Base-by-base conservation (phyloP, 2,113 vertebrate genomes). In the Tamias sibiricus region DNA sequence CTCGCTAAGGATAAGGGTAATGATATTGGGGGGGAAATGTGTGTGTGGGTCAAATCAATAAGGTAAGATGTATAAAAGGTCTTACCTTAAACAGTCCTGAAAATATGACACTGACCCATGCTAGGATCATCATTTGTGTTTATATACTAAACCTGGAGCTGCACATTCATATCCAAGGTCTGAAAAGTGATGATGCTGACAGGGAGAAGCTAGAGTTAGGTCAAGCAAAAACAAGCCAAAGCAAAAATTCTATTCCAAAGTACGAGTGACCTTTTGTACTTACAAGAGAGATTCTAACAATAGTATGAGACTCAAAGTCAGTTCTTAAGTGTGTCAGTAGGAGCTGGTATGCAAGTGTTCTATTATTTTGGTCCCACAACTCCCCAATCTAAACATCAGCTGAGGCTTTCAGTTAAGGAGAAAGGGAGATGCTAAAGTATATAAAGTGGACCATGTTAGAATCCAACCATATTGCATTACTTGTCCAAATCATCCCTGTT, bases 401-500 rank as follows among this genome's bases (percentile, higher is more conserved):
- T 37, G 35, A 71, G 42, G 57, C 49, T 87, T 92, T 95, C 62
- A 89, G 71, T n/a, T 66, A 95, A 93, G 28, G 49, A 90, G 10
- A 54, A 69, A 44, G 57, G 80, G 37, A 95, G 66, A 94, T 77
- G 81, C 19, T 91, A 57, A 93, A 47, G 82, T 74, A 96, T 90
- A 94, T 59, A 85, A 16, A 77, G 66, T 71, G 16, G n/a, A 95
- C 47, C 47, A 9, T 22, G 82, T 69, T 69, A 97, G 47, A 96
- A 95, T 54, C 59, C 13, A 94, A 80, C 26, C 75, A 93, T 16
- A 26, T n/a, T 76, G 0, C 87, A 81, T 57, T 57, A 72, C 42
- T 87, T 96, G 71, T 90, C 42, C 85, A 87, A 94, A 94, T 32
- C 16, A 96, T 37, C 95, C 94, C 85, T 89, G 52, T 72, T 82